These are phyloP conservation scores for Leucoraja erinaceus DNA, from an alignment of 2,113 vertebrate genomes.

Conservation along the genomic window DNA sequence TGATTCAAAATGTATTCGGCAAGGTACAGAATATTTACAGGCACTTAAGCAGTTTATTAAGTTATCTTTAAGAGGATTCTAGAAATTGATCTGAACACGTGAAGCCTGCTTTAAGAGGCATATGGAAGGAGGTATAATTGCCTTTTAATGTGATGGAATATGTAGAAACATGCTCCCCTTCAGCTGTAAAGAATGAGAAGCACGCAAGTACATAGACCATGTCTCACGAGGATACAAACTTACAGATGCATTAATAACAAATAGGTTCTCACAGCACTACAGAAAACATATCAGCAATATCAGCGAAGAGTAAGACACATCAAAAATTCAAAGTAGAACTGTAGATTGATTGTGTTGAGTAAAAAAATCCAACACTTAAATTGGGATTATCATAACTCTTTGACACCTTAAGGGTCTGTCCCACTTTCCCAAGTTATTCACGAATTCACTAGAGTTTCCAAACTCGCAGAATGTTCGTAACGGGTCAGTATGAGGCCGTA, in stretches of 20 bases:
- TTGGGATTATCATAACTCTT: not conserved
- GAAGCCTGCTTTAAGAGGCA: not conserved
- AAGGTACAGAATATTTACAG: not conserved
- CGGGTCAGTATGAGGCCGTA: too few species aligned
- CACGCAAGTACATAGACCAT: not conserved
- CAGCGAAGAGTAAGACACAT: not conserved
- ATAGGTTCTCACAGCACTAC: not conserved
- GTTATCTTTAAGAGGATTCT: not conserved
- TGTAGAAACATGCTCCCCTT: not conserved
- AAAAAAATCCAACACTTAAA: not conserved
- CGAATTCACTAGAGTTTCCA: too few species aligned
- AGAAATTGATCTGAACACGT: not conserved
- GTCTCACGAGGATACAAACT: not conserved
- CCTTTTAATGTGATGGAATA: not conserved
- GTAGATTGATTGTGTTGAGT: not conserved
- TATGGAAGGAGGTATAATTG: not conserved
- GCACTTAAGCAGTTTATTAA: slow-evolving; percentile 8
- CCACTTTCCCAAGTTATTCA: too few species aligned
- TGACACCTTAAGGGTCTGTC: too few species aligned
- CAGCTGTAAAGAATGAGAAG: not conserved
- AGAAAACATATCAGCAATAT: not conserved
- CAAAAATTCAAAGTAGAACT: not conserved
- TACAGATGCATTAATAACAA: not conserved
- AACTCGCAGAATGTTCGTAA: too few species aligned
- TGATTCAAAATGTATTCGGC: not conserved